Evolutionary conservation across 1,140 invertebrate genomes (phyloP).

Genomic region (Cataglyphis hispanica): DNA sequence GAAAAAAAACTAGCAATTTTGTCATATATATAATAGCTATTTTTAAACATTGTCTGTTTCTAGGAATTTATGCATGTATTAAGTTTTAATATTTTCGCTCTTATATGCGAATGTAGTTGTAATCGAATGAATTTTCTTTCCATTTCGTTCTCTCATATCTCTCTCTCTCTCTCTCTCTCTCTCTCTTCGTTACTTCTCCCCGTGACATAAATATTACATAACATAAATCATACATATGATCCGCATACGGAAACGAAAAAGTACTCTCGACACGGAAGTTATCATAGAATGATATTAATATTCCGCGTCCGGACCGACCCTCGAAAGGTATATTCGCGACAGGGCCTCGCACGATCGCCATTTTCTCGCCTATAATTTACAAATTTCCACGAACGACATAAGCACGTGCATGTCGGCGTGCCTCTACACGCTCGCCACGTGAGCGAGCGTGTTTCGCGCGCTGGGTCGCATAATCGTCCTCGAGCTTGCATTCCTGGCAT

Average conservation of each 20-base stretch:
- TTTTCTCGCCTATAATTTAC: slow-evolving; percentile 71
- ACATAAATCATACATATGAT: background rate
- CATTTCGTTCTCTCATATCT: background rate
- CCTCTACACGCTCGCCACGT: slow-evolving; percentile 17
- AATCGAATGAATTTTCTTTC: background rate
- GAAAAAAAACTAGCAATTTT: background rate
- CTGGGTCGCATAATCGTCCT: slow-evolving; percentile 68
- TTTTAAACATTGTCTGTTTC: background rate
- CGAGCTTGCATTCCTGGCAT: slow-evolving; percentile 71
- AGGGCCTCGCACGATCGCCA: slow-evolving; percentile 70
- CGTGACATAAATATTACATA: background rate
- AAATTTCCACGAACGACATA: slow-evolving; percentile 53
- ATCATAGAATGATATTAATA: slow-evolving; percentile 76
- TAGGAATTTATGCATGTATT: background rate
- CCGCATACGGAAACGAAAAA: background rate
- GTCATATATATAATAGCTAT: background rate
- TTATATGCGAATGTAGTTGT: background rate
- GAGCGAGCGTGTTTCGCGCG: slow-evolving; percentile 51
- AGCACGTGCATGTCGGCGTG: slow-evolving; percentile 23
- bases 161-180: too few relatives aligned
- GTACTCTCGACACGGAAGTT: slow-evolving; percentile 26
- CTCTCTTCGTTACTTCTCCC: background rate
- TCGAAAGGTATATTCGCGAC: slow-evolving; percentile 77
- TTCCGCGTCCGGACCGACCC: slow-evolving; percentile 73
- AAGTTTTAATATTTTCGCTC: background rate